A percentile compares a stretch with the other conserved stretches of the same genome.
phyloP scores from a whole-genome alignment of 2,113 vertebrate species.

The Microcebus lehilahytsara region DNA sequence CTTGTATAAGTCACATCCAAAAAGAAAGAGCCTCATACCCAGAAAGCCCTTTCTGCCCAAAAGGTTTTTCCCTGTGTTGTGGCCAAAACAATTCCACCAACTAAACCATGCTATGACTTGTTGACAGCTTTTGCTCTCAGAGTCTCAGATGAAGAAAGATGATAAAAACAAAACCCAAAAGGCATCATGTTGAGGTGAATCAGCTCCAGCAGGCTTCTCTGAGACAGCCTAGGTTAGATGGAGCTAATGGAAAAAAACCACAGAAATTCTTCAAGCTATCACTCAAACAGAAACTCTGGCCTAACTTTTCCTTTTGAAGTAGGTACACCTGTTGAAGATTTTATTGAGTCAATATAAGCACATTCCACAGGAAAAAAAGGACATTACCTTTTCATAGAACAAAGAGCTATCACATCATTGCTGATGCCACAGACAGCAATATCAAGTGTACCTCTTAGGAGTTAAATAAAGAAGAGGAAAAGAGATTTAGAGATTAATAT shows the following conservation, averaged over 20 bases:
- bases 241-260: background rate
- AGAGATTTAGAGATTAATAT: background rate
- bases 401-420: background rate
- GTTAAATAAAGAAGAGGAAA: background rate
- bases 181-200: background rate
- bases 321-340: background rate
- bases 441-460: background rate
- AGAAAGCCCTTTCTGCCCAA: background rate
- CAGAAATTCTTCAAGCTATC: background rate
- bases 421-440: background rate
- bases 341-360: background rate
- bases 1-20: background rate
- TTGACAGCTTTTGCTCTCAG: background rate
- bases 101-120: background rate
- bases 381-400: constrained; percentile 9
- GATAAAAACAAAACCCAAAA: background rate
- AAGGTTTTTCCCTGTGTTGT: background rate
- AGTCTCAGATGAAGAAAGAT: constrained; percentile 19
- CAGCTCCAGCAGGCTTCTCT: background rate
- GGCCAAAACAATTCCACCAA: background rate
- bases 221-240: background rate
- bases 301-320: background rate
- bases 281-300: constrained; percentile 12
- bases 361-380: background rate
- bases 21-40: background rate